Percentiles rank a stretch among this genome's conserved stretches.
Conservation (phyloP, 2,797 vertebrate genomes). For the Huso huso region DNA sequence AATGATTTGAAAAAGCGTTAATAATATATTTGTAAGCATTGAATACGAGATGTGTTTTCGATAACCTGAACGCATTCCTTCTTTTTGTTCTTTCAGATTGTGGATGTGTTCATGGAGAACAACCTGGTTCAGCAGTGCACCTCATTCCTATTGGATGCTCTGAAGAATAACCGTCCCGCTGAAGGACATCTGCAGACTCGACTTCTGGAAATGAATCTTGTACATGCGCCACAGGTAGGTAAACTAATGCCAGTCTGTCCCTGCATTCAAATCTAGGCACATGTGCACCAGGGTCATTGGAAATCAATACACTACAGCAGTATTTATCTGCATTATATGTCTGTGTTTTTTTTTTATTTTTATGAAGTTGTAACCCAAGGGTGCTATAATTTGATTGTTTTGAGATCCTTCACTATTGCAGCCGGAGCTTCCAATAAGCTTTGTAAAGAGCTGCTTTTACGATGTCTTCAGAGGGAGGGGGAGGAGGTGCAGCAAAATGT, state of each 20-base stretch:
- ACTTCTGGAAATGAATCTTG: conserved; percentile 88
- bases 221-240: conserved; percentile 81
- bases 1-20: too few species aligned
- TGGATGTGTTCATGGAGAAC: conserved; percentile 91
- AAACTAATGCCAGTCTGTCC: background rate
- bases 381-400: too few species aligned
- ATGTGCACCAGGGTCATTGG: background rate
- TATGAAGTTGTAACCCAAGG: too few species aligned
- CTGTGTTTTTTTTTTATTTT: too few species aligned
- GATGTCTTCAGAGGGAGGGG: too few species aligned
- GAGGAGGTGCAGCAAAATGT: too few species aligned
- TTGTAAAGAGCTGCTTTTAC: too few species aligned
- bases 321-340: background rate
- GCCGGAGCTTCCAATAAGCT: too few species aligned
- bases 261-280: too few species aligned
- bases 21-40: background rate
- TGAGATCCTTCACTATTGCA: too few species aligned
- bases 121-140: conserved; percentile 89
- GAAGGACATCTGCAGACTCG: conserved; percentile 86
- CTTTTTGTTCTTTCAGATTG: conserved; percentile 59
- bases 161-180: conserved; percentile 79
- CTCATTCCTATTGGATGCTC: conserved; percentile 79
- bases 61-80: background rate
- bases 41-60: background rate
- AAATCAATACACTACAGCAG: background rate